Percentiles rank a stretch among this genome's conserved stretches.
These are phyloP conservation scores for Grallaria varia DNA, from an alignment of 2,113 vertebrate species.

Conservation along the genomic window DNA sequence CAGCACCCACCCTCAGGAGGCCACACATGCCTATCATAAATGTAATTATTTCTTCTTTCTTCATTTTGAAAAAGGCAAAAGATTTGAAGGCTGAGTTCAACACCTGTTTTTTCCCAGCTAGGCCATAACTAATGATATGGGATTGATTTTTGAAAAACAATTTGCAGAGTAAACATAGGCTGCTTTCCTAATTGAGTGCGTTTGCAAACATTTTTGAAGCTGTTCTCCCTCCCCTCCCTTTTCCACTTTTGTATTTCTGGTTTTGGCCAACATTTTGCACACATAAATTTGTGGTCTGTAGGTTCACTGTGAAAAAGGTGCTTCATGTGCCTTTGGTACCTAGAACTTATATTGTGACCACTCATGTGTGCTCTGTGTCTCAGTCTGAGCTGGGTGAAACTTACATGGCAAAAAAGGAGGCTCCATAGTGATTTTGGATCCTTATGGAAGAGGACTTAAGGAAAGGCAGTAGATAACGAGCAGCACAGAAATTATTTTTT, in stretches of 20 bases:
- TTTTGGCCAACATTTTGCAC: background rate
- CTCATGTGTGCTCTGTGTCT: background rate
- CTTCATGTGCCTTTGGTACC: background rate
- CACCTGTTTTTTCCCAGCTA: background rate
- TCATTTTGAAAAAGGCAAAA: background rate
- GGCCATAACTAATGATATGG: background rate
- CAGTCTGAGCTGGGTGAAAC: background rate
- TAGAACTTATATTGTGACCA: background rate
- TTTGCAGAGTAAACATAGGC: background rate
- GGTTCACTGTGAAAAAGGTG: background rate
- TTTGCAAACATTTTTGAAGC: background rate
- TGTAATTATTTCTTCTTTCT: background rate
- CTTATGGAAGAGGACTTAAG: background rate
- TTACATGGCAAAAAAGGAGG: background rate
- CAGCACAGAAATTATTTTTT: accelerated
- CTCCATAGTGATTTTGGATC: background rate
- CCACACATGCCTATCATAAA: background rate
- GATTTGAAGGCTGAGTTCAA: background rate
- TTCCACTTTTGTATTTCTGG: background rate
- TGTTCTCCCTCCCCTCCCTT: background rate
- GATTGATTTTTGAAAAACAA: background rate
- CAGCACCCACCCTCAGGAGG: background rate
- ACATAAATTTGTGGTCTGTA: accelerated
- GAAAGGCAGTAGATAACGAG: background rate
- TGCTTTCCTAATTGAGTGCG: background rate